These are phyloP conservation scores for Uloborus diversus DNA, from an alignment of 1,140 invertebrate species.

Conservation along the genomic window DNA sequence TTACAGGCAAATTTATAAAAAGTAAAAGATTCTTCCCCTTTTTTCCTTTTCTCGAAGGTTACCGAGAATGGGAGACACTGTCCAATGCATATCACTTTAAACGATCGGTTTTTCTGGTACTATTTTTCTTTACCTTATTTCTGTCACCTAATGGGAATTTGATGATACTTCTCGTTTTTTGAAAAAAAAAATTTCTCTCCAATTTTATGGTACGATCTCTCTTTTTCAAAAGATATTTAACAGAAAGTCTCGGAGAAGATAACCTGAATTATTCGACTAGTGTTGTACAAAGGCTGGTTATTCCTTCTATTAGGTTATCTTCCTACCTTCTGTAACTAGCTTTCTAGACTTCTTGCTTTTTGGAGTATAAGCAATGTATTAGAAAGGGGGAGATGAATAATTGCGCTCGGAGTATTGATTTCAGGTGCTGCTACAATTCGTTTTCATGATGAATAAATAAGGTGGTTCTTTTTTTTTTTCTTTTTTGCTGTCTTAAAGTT, in stretches of 20 bases:
- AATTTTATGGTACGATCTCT: conserved; percentile 41
- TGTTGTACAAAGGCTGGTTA: too few relatives aligned
- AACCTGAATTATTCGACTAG: conserved; percentile 33
- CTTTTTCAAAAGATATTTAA: conserved; percentile 24
- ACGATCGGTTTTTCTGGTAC: conserved; percentile 44
- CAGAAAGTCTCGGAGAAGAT: conserved; percentile 20
- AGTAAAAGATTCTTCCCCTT: not conserved
- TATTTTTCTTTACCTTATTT: conserved; percentile 44
- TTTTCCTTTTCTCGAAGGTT: not conserved
- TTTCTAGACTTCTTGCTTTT: not conserved
- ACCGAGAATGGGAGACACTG: conserved; percentile 3
- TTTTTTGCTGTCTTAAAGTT: too few relatives aligned
- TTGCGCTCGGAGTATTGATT: too few relatives aligned
- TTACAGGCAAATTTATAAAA: conserved; percentile 24
- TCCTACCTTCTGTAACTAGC: too few relatives aligned
- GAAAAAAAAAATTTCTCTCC: conserved; percentile 3
- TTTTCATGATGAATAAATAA: too few relatives aligned
- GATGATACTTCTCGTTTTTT: conserved; percentile 39
- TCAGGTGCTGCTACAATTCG: too few relatives aligned
- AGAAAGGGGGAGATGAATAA: too few relatives aligned
- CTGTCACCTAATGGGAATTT: conserved; percentile 51
- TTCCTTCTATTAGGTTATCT: too few relatives aligned
- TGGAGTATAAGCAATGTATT: not conserved
- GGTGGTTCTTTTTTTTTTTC: too few relatives aligned
- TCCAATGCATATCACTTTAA: conserved; percentile 52